Conservation (phyloP, 1,140 invertebrate genomes). For the Ceratosolen solmsi region DNA sequence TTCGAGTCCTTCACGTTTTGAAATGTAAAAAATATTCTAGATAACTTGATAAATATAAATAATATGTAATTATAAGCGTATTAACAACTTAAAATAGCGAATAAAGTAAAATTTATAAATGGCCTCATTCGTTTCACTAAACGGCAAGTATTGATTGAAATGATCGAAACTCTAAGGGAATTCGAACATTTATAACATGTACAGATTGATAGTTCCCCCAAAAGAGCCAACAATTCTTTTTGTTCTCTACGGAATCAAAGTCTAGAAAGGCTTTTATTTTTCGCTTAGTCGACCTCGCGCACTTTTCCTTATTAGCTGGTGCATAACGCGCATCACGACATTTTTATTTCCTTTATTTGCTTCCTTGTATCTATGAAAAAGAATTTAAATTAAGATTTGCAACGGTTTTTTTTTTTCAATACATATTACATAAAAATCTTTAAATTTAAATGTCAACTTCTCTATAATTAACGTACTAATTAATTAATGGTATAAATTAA, state of each 20-base stretch:
- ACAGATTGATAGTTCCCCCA: constrained; percentile 13
- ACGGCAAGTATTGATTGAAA: constrained; percentile 8
- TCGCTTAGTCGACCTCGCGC: constrained; percentile 40
- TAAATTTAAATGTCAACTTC: too few species aligned
- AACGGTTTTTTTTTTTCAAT: too few species aligned
- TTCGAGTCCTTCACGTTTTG: too few species aligned
- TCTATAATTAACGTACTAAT: too few species aligned
- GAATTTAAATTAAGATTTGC: too few species aligned
- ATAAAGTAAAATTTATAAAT: too few species aligned
- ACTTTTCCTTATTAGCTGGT: constrained; percentile 43
- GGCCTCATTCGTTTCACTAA: neutral
- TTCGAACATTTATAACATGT: constrained; percentile 39
- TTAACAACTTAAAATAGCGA: too few species aligned
- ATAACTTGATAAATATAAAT: too few species aligned
- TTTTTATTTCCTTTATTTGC: constrained; percentile 3
- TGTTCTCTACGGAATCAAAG: neutral
- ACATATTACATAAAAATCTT: too few species aligned
- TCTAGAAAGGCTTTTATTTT: constrained; percentile 40
- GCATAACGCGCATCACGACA: constrained; percentile 33
- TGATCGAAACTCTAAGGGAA: neutral
- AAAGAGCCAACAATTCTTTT: constrained; percentile 33
- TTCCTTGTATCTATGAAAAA: constrained; percentile 1
- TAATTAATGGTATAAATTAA: too few species aligned
- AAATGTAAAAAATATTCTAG: too few species aligned
- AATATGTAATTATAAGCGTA: too few species aligned